A percentile compares a stretch with the other conserved stretches of the same genome.
These are phyloP conservation scores for Gasterosteus nipponicus DNA, from an alignment of 2,113 vertebrate genomes.

Conservation along the genomic window DNA sequence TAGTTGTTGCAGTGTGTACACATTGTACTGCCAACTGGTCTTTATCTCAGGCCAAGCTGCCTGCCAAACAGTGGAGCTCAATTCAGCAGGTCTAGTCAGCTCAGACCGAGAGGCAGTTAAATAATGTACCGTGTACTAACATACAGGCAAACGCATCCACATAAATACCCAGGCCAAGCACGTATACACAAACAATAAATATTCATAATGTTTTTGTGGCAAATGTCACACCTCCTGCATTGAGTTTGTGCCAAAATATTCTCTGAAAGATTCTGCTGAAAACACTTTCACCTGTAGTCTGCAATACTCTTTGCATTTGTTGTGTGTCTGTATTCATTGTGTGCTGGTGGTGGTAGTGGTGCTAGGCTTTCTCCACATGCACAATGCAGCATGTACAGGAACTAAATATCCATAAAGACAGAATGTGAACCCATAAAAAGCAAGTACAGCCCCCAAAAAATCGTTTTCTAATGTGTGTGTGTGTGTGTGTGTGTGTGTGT, in stretches of 20 bases:
- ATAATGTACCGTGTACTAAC: background rate
- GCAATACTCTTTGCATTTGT: background rate
- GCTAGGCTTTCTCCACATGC: background rate
- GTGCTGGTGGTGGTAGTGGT: background rate
- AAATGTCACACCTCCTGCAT: background rate
- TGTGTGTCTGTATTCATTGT: background rate
- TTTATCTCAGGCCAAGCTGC: constrained; percentile 34
- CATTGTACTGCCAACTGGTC: constrained; percentile 6
- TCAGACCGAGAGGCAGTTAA: constrained; percentile 33
- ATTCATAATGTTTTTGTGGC: background rate
- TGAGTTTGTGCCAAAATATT: constrained; percentile 4
- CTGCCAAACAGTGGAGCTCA: constrained; percentile 54
- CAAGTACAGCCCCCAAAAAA: background rate
- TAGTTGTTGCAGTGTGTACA: constrained; percentile 8
- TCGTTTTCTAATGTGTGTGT: background rate
- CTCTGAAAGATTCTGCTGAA: background rate
- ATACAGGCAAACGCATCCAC: background rate
- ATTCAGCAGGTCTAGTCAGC: constrained; percentile 54
- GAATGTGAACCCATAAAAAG: background rate
- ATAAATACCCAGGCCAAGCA: constrained; percentile 14
- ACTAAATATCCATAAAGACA: constrained; percentile 62
- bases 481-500: too few species aligned
- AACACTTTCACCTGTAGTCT: background rate
- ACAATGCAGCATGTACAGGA: constrained; percentile 40
- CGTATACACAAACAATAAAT: constrained; percentile 4